Percentiles rank a stretch among this genome's conserved stretches.
These are phyloP conservation scores for Diplolepis rosae DNA, from an alignment of 2,888 invertebrate species.

Conservation along the genomic window DNA sequence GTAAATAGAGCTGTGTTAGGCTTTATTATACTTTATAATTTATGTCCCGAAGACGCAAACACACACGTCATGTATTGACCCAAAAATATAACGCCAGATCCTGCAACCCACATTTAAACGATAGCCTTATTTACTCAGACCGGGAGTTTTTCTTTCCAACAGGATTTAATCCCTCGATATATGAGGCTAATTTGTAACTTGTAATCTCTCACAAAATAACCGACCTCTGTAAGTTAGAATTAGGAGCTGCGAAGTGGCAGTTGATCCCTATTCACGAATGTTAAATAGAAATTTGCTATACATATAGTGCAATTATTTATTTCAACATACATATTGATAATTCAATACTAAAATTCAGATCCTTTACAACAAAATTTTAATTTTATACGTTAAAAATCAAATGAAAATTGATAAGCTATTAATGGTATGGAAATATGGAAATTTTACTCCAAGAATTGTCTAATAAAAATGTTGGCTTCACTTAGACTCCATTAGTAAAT, in stretches of 20 bases:
- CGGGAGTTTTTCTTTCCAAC: constrained; percentile 5
- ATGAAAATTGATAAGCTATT: too few species aligned
- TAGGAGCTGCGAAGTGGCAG: constrained; percentile 16
- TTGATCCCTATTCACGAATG: constrained; percentile 13
- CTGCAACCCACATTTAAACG: not conserved
- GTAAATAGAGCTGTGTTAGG: not conserved
- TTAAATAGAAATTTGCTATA: not conserved
- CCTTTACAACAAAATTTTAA: not conserved
- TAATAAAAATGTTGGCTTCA: too few species aligned
- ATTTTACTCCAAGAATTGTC: too few species aligned
- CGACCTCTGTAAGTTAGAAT: constrained; percentile 28
- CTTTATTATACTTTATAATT: not conserved
- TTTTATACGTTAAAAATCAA: not conserved
- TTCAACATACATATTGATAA: not conserved
- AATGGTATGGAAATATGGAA: too few species aligned
- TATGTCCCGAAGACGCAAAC: not conserved
- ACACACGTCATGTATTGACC: not conserved
- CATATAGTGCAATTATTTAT: constrained; percentile 1
- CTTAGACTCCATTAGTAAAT: too few species aligned
- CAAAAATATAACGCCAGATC: not conserved
- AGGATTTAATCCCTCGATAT: constrained; percentile 25
- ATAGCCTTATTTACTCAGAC: constrained; percentile 17
- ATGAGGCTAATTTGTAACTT: constrained; percentile 31
- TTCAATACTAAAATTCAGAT: not conserved
- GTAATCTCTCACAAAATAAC: constrained; percentile 29